Evolutionary conservation across 2,888 invertebrate species (phyloP), one percentile per base, ranked within the genome.

Genomic region (Drosophila antonietae): DNA sequence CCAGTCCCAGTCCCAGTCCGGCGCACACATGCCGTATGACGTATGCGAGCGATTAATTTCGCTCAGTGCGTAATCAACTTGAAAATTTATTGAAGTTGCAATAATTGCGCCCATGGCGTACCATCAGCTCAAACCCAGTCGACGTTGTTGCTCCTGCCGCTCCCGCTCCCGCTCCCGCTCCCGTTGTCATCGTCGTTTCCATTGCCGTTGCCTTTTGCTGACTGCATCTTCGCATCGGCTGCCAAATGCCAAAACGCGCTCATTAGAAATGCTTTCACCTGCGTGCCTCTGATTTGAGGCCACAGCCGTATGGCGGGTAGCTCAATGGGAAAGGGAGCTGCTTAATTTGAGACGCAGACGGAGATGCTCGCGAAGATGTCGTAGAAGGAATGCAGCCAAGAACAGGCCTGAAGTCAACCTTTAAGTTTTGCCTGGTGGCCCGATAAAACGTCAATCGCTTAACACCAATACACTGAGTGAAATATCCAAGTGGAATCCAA

Each of bases 31-130:
- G 69, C 57, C 73, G 56, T 68, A 85, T 85, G 85, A 85, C 83
- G 81, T 75, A 84, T 88, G 85, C 77, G 57, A 53, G 28, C 84
- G 88, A 84, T 84, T 84, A 88, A 88, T 84, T 84, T 84, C 80
- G 77, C 79, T 77, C 85, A 66, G 79, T 85, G 84, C 88, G 84
- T 88, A 85, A 85, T 85, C 84, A 85, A 85, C 73, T 85, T 65
- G 88, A 85, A 85, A 85, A 85, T 85, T 85, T 85, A 88, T 85
- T 85, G 84, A 85, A 85, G 88, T 88, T 77, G 88, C 84, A 85
- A 88, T 85, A 85, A 85, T 88, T 85, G 88, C 81, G 85, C 81
- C 82, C 62, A 70, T 66, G 79, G 77, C 78, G 46, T 63, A 49
- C 51, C 64, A 71, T 56, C 57, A 51, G 62, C 53, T 9, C 12